These are phyloP conservation scores for Uria lomvia DNA, from an alignment of 2,113 vertebrate genomes.

Conservation along the genomic window DNA sequence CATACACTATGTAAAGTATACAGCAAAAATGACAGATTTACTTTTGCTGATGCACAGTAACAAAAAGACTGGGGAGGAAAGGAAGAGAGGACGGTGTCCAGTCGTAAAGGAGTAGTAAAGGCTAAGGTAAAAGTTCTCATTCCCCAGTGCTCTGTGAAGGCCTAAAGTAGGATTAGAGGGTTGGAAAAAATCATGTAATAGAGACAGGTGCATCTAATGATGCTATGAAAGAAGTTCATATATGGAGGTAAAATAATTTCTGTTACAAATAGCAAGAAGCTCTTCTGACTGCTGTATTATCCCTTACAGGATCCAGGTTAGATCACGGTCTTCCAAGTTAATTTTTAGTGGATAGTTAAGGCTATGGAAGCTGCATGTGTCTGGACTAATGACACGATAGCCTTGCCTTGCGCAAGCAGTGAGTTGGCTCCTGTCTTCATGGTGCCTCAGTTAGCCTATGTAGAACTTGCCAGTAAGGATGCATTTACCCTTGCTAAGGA, in stretches of 20 bases:
- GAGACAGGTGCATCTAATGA: neutral
- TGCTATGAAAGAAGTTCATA: neutral
- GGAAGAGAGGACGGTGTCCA: neutral
- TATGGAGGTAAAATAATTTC: neutral
- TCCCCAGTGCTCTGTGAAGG: neutral
- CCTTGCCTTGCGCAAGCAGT: neutral
- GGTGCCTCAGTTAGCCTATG: neutral
- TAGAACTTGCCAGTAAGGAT: neutral
- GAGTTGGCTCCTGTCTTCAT: neutral
- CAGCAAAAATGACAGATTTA: neutral
- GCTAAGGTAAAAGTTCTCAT: neutral
- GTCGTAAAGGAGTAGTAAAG: neutral
- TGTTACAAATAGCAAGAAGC: neutral
- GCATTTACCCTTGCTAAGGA: neutral
- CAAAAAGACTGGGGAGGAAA: neutral
- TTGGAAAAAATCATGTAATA: neutral
- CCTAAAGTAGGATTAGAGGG: neutral
- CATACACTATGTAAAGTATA: neutral
- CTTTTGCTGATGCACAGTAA: neutral
- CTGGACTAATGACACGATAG: neutral
- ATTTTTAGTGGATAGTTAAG: neutral
- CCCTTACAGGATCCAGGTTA: neutral
- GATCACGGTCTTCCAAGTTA: neutral
- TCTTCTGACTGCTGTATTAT: neutral
- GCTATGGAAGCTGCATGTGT: neutral